Percentiles rank a stretch among this genome's conserved stretches.
These are phyloP conservation scores for Tautogolabrus adspersus DNA, from an alignment of 2,113 vertebrate genomes.

Conservation along the genomic window DNA sequence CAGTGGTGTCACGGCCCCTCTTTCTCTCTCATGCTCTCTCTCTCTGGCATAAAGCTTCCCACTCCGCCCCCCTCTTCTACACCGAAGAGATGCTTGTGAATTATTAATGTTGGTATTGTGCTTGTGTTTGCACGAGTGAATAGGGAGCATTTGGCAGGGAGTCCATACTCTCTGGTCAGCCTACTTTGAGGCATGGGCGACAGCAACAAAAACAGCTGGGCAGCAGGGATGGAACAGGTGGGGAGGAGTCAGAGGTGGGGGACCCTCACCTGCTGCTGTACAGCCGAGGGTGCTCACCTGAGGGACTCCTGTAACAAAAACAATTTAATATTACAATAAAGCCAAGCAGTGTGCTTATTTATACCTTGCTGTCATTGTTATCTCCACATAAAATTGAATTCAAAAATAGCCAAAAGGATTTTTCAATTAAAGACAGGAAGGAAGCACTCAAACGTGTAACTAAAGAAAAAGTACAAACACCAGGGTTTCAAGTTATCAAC, in stretches of 20 bases:
- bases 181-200: constrained; percentile 17
- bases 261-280: background rate
- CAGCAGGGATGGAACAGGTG: background rate
- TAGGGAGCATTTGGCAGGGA: constrained; percentile 63
- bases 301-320: background rate
- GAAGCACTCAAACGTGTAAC: no score
- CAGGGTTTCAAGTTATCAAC: no score
- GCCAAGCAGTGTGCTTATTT: background rate
- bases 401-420: no score
- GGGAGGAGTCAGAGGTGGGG: constrained; percentile 26
- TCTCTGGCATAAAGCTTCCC: constrained; percentile 41
- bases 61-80: constrained; percentile 67
- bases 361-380: background rate
- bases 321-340: background rate
- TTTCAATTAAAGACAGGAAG: no score
- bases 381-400: no score
- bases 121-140: constrained; percentile 74
- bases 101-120: constrained; percentile 93
- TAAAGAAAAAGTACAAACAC: no score
- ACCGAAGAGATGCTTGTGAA: constrained; percentile 83
- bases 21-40: constrained; percentile 27
- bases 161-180: constrained; percentile 67
- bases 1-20: constrained; percentile 31
- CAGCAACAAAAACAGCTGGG: constrained; percentile 35
- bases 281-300: background rate